phyloP scores from a whole-genome alignment of 1,140 invertebrate genomes.

The Acyrthosiphon pisum region DNA sequence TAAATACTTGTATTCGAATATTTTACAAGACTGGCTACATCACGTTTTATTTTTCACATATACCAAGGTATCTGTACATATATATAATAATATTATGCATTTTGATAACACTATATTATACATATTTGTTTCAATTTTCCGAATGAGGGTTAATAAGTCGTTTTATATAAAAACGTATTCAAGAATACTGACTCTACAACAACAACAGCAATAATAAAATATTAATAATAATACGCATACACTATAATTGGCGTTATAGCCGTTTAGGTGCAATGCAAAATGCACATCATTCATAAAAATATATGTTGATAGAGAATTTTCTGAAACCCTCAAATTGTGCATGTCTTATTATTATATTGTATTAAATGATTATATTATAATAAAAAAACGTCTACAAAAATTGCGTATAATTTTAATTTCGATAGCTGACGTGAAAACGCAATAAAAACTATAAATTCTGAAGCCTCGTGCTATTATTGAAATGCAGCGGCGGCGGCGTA shows the following conservation, averaged over 20 bases:
- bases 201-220: neutral
- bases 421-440: neutral
- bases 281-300: neutral
- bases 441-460: neutral
- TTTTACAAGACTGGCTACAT: too few species aligned
- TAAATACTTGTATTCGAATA: too few species aligned
- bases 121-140: neutral
- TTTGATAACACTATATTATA: neutral
- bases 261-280: neutral
- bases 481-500: neutral
- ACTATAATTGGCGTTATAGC: neutral
- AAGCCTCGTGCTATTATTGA: neutral
- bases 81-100: too few species aligned
- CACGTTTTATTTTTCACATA: too few species aligned
- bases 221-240: neutral
- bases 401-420: conserved; percentile 40
- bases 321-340: neutral
- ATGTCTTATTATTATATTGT: neutral
- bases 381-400: neutral
- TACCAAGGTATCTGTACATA: too few species aligned
- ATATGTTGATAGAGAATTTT: neutral
- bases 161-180: neutral
- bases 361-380: neutral
- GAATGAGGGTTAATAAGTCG: neutral
- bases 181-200: neutral